These are phyloP conservation scores for Stegodyphus dumicola DNA, from an alignment of 1,140 invertebrate species.

Conservation along the genomic window DNA sequence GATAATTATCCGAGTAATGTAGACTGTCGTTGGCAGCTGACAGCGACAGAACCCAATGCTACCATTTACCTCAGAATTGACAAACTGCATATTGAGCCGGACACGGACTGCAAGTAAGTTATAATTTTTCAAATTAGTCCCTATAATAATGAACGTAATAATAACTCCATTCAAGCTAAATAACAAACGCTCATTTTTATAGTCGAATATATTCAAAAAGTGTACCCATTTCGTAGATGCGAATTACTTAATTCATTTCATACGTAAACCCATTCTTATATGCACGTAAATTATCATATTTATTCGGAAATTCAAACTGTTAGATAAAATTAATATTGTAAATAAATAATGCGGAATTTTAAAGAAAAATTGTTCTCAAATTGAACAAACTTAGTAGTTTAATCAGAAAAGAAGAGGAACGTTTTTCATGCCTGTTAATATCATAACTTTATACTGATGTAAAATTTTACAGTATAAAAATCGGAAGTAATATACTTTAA, in stretches of 20 bases:
- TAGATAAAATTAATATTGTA: not conserved
- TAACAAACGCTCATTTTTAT: not conserved
- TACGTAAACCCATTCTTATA: not conserved
- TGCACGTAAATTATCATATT: not conserved
- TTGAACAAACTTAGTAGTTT: not conserved
- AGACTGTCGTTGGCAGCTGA: conserved; percentile 62
- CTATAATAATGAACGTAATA: not conserved
- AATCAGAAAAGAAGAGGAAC: not conserved
- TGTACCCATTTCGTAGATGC: not conserved
- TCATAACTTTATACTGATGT: too few relatives aligned
- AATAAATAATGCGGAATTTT: not conserved
- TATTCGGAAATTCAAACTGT: not conserved
- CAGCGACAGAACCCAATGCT: conserved; percentile 11
- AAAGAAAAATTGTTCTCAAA: not conserved
- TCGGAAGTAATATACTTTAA: too few relatives aligned
- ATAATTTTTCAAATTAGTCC: not conserved
- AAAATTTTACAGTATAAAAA: too few relatives aligned
- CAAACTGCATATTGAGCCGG: conserved; percentile 57
- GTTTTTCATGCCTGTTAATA: not conserved
- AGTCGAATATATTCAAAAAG: not conserved
- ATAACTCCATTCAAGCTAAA: too few relatives aligned
- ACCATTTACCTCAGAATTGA: conserved; percentile 54
- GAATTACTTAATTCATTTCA: not conserved
- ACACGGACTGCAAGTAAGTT: conserved; percentile 60
- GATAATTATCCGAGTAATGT: conserved; percentile 61